Evolutionary conservation across 2,113 vertebrate genomes (phyloP).

Genomic region (Callipepla californica): DNA sequence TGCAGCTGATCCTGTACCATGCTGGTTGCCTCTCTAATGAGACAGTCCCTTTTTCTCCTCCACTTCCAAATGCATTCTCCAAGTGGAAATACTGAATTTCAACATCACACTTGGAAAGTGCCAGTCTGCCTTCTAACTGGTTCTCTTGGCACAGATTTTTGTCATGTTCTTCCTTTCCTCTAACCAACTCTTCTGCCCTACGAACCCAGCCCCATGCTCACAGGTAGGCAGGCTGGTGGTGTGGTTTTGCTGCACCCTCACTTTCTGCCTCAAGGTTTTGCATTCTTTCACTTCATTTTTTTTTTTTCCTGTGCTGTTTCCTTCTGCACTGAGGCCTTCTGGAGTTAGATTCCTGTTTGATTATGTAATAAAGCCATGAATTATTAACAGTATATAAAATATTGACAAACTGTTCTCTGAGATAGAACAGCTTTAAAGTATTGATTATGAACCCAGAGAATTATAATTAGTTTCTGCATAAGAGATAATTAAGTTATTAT

Average conservation of each 20-base stretch:
- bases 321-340: conserved; percentile 8
- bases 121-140: not conserved
- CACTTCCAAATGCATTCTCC: not conserved
- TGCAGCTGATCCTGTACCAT: not conserved
- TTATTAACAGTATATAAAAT: conserved; percentile 66
- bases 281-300: not conserved
- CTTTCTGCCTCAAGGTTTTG: not conserved
- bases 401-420: conserved; percentile 63
- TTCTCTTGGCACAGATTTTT: not conserved
- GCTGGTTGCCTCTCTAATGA: not conserved
- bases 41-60: not conserved
- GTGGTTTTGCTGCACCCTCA: not conserved
- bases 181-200: not conserved
- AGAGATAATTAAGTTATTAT: conserved; percentile 70
- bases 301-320: not conserved
- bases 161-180: not conserved
- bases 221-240: not conserved
- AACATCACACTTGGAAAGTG: not conserved
- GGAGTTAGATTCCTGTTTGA: conserved; percentile 17
- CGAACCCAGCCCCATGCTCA: not conserved
- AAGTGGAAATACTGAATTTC: not conserved
- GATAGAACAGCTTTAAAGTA: conserved; percentile 48
- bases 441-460: conserved; percentile 62
- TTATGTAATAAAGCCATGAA: conserved; percentile 64
- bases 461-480: conserved; percentile 59